Percentiles rank a stretch among this genome's conserved stretches.
phyloP scores from a whole-genome alignment of 92 coral and sea anemone genomes.

The Actinernus sp. region DNA sequence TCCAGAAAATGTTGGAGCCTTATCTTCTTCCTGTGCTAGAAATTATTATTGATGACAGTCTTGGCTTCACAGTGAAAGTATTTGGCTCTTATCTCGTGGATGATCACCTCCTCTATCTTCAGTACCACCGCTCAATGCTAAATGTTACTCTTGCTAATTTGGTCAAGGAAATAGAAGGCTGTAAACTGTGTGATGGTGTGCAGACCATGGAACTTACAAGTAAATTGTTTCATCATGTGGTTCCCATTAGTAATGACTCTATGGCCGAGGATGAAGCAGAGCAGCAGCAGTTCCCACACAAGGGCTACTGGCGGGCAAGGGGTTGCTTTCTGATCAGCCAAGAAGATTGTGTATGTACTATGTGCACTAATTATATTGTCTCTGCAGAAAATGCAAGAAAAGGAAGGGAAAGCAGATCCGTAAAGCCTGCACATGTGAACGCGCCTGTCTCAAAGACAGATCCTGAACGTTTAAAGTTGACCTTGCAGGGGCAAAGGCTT shows the following conservation, averaged over 20 bases:
- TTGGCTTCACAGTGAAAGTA: constrained; percentile 59
- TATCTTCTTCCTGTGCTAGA: constrained; percentile 55
- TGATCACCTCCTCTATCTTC: constrained; percentile 45
- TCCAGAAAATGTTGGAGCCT: constrained; percentile 37
- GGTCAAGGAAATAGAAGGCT: constrained; percentile 37
- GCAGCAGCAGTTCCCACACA: constrained; percentile 61
- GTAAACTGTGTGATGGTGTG: constrained; percentile 41
- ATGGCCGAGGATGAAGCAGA: constrained; percentile 20
- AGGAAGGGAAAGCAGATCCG: constrained; percentile 42
- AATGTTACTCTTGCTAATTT: constrained; percentile 48
- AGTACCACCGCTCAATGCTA: constrained; percentile 24
- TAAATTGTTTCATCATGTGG: constrained; percentile 63
- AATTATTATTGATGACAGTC: constrained; percentile 63
- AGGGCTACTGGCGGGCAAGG: constrained; percentile 17
- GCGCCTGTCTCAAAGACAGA: constrained; percentile 61
- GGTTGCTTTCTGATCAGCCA: constrained; percentile 3
- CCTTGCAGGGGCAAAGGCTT: constrained; percentile 57
- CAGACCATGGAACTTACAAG: constrained; percentile 17
- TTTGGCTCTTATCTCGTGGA: constrained; percentile 51
- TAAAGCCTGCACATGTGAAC: constrained; percentile 32
- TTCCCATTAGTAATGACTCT: constrained; percentile 45
- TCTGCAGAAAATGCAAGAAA: constrained; percentile 28
- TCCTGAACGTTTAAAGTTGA: constrained; percentile 59
- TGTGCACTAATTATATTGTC: constrained; percentile 6
- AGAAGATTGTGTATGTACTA: constrained; percentile 14